Evolutionary conservation across 2,113 vertebrate species (phyloP).

Genomic region (Clarias batrachus): DNA sequence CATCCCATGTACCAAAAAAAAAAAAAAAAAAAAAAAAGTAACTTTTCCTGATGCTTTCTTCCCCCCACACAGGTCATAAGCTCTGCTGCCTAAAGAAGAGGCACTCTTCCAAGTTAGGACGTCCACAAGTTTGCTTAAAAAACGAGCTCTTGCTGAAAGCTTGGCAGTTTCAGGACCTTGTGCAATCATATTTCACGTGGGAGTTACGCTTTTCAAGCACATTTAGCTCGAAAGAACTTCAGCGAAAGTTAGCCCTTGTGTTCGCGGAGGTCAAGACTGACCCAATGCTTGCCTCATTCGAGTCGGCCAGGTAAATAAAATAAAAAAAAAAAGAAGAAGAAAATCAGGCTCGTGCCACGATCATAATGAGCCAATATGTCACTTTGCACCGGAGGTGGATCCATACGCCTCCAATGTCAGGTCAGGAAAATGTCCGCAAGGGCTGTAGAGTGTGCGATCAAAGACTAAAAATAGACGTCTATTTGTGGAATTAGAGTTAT

Average conservation of each 20-base stretch:
- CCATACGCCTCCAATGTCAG: slow-evolving; percentile 1
- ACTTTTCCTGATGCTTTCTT: background rate
- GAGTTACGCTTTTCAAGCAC: slow-evolving; percentile 36
- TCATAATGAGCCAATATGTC: slow-evolving; percentile 28
- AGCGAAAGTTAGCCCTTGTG: slow-evolving; percentile 2
- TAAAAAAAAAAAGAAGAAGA: background rate
- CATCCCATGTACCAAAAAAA: background rate
- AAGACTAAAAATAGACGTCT: slow-evolving; percentile 13
- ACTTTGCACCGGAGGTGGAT: slow-evolving; percentile 17
- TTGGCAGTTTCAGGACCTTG: slow-evolving; percentile 28
- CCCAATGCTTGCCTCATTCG: slow-evolving; percentile 34
- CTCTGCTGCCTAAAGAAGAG: background rate
- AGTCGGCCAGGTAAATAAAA: background rate
- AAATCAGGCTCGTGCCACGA: background rate
- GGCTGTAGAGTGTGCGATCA: background rate
- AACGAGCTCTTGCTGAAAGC: background rate
- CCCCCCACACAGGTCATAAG: background rate
- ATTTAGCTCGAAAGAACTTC: slow-evolving; percentile 35
- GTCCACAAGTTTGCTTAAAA: background rate
- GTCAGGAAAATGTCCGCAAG: slow-evolving; percentile 11
- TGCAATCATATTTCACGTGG: slow-evolving; percentile 36
- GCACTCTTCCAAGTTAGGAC: slow-evolving; percentile 4
- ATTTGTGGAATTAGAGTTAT: slow-evolving; percentile 6
- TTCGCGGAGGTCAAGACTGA: slow-evolving; percentile 40
- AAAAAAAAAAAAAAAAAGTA: background rate